Evolutionary conservation across 1,140 invertebrate genomes (phyloP).

Genomic region (Chelonus insularis): DNA sequence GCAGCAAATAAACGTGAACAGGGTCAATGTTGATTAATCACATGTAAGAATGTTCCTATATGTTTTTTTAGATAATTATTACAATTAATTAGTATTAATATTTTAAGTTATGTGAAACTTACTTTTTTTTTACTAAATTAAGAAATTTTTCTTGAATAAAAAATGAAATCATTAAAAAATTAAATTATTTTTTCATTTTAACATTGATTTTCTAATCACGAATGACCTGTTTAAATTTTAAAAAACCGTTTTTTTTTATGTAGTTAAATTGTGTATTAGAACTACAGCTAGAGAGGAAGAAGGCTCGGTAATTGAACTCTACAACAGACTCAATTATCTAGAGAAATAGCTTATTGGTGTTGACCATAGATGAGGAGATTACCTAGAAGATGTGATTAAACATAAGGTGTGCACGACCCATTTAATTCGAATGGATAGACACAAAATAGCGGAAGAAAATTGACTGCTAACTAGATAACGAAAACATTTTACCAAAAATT

Average conservation of each 20-base stretch:
- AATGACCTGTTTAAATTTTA: too few species aligned
- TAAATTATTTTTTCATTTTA: too few species aligned
- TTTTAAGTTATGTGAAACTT: too few species aligned
- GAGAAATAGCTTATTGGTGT: neutral
- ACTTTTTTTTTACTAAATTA: too few species aligned
- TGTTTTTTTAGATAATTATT: neutral
- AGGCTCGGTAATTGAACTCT: constrained; percentile 5
- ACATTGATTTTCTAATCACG: too few species aligned
- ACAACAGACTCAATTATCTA: constrained; percentile 13
- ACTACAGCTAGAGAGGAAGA: too few species aligned
- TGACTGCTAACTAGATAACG: neutral
- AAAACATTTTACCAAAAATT: too few species aligned
- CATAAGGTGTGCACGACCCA: neutral
- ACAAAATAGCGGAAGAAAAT: neutral
- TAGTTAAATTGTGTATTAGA: too few species aligned
- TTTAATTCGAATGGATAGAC: neutral
- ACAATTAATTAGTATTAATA: neutral
- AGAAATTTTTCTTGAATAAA: too few species aligned
- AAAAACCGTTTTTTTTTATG: too few species aligned
- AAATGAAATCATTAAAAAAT: too few species aligned
- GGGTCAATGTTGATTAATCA: constrained; percentile 17
- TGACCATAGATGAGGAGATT: constrained; percentile 5
- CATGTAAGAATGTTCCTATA: neutral
- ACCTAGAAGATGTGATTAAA: constrained; percentile 9
- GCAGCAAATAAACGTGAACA: constrained; percentile 15